phyloP scores from a whole-genome alignment of 2,113 vertebrate species.

The Phainopepla nitens region DNA sequence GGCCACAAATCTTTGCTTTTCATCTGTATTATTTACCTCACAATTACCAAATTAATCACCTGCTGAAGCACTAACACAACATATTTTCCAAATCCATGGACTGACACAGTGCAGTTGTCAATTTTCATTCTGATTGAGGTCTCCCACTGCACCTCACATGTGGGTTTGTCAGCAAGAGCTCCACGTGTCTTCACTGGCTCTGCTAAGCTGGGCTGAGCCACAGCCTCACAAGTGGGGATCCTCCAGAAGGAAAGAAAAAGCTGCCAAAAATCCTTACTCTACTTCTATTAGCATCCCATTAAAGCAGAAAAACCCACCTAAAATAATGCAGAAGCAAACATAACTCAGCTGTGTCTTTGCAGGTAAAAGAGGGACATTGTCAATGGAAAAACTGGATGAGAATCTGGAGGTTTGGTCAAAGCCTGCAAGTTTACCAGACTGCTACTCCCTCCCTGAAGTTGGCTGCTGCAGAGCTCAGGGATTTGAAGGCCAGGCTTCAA shows the following conservation, averaged over 20 bases:
- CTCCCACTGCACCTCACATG: not conserved
- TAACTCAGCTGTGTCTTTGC: not conserved
- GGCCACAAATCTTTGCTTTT: not conserved
- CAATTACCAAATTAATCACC: not conserved
- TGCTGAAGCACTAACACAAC: not conserved
- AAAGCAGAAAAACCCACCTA: not conserved
- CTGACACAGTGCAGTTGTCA: not conserved
- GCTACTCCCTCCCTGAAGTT: not conserved
- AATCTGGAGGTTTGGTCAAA: not conserved
- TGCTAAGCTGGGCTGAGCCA: not conserved
- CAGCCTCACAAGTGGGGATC: not conserved
- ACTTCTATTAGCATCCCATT: not conserved
- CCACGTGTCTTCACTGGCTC: not conserved
- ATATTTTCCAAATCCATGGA: not conserved
- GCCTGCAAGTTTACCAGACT: not conserved
- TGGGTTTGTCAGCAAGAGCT: not conserved
- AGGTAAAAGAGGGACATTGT: not conserved
- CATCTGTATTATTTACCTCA: not conserved
- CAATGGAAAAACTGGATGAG: not conserved
- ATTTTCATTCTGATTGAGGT: not conserved
- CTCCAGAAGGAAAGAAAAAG: not conserved
- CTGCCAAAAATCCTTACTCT: not conserved
- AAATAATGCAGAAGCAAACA: not conserved
- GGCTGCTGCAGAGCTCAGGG: not conserved
- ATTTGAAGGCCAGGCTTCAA: constrained; percentile 7